phyloP scores from a whole-genome alignment of 2,113 vertebrate genomes.

The Sinosuthora webbiana region DNA sequence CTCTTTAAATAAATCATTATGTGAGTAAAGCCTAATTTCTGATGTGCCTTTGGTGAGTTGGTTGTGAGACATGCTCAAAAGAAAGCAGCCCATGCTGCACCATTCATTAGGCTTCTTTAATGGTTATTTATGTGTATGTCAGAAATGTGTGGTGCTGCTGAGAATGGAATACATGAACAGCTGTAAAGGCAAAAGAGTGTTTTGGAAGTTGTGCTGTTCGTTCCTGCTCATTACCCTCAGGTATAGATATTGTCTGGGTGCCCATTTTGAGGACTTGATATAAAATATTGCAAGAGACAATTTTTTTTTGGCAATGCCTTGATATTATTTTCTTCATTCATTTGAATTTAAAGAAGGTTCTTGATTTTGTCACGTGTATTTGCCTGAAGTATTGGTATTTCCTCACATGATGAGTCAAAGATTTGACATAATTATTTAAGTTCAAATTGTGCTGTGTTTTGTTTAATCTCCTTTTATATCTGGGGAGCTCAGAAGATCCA shows the following conservation, averaged over 20 bases:
- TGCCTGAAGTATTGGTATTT: background rate
- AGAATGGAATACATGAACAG: background rate
- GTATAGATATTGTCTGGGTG: background rate
- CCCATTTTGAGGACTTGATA: background rate
- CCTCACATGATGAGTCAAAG: background rate
- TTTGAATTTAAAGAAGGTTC: constrained; percentile 34
- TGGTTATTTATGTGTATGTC: constrained; percentile 37
- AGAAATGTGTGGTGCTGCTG: background rate
- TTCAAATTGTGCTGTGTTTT: background rate
- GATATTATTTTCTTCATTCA: constrained; percentile 16
- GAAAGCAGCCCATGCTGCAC: constrained; percentile 29
- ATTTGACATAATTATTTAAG: background rate
- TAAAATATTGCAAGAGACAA: constrained; percentile 15
- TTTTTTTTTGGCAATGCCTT: background rate
- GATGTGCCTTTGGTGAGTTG: constrained; percentile 23
- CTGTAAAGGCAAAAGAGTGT: background rate
- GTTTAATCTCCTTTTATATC: background rate
- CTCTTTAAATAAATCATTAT: constrained; percentile 49
- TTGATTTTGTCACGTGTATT: background rate
- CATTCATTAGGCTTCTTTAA: constrained; percentile 62
- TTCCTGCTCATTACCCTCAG: constrained; percentile 39
- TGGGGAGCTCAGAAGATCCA: background rate
- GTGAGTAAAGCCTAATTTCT: constrained; percentile 66
- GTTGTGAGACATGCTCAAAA: constrained; percentile 34
- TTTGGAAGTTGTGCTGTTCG: background rate